Percentiles rank a stretch among this genome's conserved stretches.
Evolutionary conservation across 1,140 invertebrate species (phyloP).

Genomic region (Aphaenogaster rudis): DNA sequence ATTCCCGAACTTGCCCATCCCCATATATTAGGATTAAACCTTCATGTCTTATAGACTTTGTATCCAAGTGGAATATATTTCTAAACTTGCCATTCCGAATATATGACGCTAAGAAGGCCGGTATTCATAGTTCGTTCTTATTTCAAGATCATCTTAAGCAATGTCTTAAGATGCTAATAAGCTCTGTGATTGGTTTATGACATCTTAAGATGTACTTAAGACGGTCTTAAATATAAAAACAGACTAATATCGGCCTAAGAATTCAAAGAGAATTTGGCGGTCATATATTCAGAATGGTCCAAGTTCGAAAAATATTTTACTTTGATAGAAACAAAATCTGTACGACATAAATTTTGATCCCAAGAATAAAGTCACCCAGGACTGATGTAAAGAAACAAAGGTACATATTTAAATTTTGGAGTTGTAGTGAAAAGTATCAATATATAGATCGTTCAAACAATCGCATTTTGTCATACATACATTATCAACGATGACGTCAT

Average conservation of each 20-base stretch:
- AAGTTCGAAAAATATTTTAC: neutral
- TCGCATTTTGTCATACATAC: conserved; percentile 84
- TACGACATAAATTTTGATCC: neutral
- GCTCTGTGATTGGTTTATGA: too few relatives aligned
- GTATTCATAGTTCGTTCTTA: too few relatives aligned
- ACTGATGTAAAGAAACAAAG: neutral
- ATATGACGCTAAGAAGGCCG: neutral
- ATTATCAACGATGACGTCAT: conserved; percentile 92
- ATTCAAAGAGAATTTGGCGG: neutral
- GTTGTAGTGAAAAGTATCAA: neutral
- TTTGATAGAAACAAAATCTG: neutral
- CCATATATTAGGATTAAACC: neutral
- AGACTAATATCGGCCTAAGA: neutral
- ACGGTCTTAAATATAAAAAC: too few relatives aligned
- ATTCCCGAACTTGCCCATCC: neutral
- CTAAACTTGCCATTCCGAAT: neutral
- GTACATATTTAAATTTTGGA: neutral
- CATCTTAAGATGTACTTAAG: too few relatives aligned
- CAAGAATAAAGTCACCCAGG: neutral
- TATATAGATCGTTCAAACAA: neutral
- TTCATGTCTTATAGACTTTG: neutral
- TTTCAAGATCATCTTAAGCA: too few relatives aligned
- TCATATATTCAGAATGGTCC: neutral
- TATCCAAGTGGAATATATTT: neutral
- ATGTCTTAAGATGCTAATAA: too few relatives aligned